Evolutionary conservation across 2,888 invertebrate genomes (phyloP).

Genomic region (Caenorhabditis plicata): DNA sequence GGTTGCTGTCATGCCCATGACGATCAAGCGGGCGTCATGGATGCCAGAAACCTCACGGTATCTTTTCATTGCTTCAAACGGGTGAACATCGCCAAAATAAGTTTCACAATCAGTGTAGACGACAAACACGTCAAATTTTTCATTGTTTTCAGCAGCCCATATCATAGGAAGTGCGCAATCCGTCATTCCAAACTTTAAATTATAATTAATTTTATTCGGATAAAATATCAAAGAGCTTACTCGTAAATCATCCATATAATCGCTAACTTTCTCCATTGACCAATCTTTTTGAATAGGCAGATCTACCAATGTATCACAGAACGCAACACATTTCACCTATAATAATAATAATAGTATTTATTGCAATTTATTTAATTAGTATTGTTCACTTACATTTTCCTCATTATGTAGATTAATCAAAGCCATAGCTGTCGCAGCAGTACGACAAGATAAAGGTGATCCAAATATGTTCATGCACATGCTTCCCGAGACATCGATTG

Average conservation of each 20-base stretch:
- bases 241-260: constrained; percentile 28
- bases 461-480: constrained; percentile 42
- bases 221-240: constrained; percentile 17
- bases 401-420: constrained; percentile 66
- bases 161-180: constrained; percentile 71
- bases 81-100: constrained; percentile 67
- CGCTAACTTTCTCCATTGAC: constrained; percentile 36
- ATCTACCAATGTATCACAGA: constrained; percentile 40
- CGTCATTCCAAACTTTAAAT: constrained; percentile 51
- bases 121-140: constrained; percentile 76
- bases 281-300: constrained; percentile 48
- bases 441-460: constrained; percentile 46
- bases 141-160: constrained; percentile 74
- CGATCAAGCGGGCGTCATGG: constrained; percentile 56
- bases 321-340: constrained; percentile 43
- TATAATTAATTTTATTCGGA: background rate
- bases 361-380: background rate
- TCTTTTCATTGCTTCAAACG: constrained; percentile 69
- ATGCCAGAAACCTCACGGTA: constrained; percentile 70
- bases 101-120: constrained; percentile 73
- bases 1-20: constrained; percentile 65
- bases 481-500: constrained; percentile 70
- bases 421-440: constrained; percentile 64
- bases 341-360: background rate
- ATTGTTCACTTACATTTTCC: constrained; percentile 26